Base-by-base conservation (phyloP, 2,888 invertebrate species). In the Arge pagana region DNA sequence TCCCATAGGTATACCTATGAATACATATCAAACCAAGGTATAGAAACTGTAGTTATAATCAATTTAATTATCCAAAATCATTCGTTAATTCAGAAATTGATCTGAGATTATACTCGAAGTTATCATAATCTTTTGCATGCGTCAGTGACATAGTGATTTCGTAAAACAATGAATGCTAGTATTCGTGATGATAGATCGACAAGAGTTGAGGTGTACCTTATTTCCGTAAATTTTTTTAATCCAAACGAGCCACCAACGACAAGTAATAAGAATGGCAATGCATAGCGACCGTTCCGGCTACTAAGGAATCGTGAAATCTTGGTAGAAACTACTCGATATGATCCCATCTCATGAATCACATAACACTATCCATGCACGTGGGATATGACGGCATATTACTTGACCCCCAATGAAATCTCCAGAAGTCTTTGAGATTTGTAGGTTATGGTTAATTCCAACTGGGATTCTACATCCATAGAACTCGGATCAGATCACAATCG, bases 241-340 rank as follows among this genome's bases (percentile, higher is more conserved):
- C 85, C 89, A 74, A 90, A 87, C 0, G 91, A 90, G 43, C 90
- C 91, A 31, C 88, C 89, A 49, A 91, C 76, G 15, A 91, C 77
- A 55, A 90, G 80, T 42, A 87, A 54, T 16, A 91, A 66, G 72
- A 91, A 90, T 4, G 92, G 92, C 26, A 89, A 50, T 5, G 88
- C 90, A 76, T 83, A 87, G 71, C 76, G 83, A 11, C 45, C 8
- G 16, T 23, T 33, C 15, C 33, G 11, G 35, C 33, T 33, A n/a
- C 35, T 45, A 5, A 30, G 16, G 2, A 45, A 23, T 45, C 10
- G 21, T 26, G 2, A 19, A 1, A 45, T 15, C 24, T 33, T 24
- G n/a, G 23, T 35, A 7, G n/a, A 24, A 13, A 45, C 15, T 45
- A 33, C 35, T 10, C 24, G 19, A 8, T 33, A 45, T n/a, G 23